A percentile compares a stretch with the other conserved stretches of the same genome.
Conservation (phyloP, 2,797 vertebrate genomes). For the Neosalanx taihuensis region DNA sequence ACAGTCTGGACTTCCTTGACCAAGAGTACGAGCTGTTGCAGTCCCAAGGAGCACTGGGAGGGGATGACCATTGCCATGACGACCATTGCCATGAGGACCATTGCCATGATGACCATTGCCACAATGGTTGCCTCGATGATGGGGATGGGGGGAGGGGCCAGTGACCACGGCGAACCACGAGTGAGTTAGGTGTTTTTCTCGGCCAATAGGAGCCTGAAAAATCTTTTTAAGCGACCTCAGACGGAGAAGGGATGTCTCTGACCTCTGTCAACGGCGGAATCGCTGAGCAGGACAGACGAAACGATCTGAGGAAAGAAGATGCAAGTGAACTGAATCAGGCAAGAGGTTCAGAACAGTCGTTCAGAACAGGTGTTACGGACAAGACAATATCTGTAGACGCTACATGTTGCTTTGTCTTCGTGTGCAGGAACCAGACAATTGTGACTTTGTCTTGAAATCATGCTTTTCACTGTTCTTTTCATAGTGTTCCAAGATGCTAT, state of each 20-base stretch:
- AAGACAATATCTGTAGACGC: conserved; percentile 41
- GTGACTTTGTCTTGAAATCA: conserved; percentile 53
- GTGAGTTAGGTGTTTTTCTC: conserved; percentile 43
- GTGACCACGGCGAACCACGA: conserved; percentile 49
- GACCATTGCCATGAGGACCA: conserved; percentile 61
- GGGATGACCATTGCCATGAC: conserved; percentile 67
- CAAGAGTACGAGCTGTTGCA: conserved; percentile 89
- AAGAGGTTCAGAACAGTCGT: conserved; percentile 47
- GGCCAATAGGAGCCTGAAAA: conserved; percentile 54
- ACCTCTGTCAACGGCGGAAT: conserved; percentile 56
- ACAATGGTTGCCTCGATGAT: conserved; percentile 84
- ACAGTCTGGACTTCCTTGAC: conserved; percentile 95
- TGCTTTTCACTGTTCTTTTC: conserved; percentile 48
- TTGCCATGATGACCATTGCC: conserved; percentile 66
- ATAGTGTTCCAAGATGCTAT: conserved; percentile 52
- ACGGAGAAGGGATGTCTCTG: conserved; percentile 46
- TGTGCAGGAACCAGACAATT: conserved; percentile 50
- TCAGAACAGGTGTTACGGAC: conserved; percentile 41
- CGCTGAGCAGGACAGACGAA: conserved; percentile 55
- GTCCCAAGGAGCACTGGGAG: conserved; percentile 74
- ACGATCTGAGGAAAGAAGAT: conserved; percentile 36
- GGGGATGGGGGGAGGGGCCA: conserved; percentile 62
- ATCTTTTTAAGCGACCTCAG: conserved; percentile 53
- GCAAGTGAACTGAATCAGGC: conserved; percentile 46
- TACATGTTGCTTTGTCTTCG: conserved; percentile 57